Conservation (phyloP, 2,113 vertebrate species). For the Carassius auratus region DNA sequence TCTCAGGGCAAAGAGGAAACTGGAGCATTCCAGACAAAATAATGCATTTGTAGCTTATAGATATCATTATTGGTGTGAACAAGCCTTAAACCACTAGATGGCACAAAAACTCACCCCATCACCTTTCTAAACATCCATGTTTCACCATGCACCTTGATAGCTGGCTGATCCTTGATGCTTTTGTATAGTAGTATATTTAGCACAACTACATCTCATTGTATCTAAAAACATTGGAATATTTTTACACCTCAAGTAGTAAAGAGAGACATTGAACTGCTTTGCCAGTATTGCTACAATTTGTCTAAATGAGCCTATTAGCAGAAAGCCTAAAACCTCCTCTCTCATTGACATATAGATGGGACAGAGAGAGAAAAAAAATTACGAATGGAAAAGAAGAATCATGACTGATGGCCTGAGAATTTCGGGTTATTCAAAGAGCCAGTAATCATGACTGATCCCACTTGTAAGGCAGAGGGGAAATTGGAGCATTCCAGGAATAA, state of each 20-base stretch:
- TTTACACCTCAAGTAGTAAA: neutral
- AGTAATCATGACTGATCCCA: slow-evolving; percentile 25
- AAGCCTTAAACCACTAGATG: slow-evolving; percentile 9
- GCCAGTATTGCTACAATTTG: slow-evolving; percentile 13
- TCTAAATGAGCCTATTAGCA: slow-evolving; percentile 33
- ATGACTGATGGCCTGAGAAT: slow-evolving; percentile 33
- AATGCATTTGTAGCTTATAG: neutral
- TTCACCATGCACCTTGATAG: neutral
- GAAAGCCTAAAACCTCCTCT: slow-evolving; percentile 15
- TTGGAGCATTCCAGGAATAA: slow-evolving; percentile 45
- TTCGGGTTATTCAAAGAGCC: slow-evolving; percentile 37
- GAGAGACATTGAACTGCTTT: neutral
- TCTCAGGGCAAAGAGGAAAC: slow-evolving; percentile 36
- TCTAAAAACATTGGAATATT: neutral
- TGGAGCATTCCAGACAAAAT: slow-evolving; percentile 37
- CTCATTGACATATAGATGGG: slow-evolving; percentile 20
- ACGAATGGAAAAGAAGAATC: slow-evolving; percentile 29
- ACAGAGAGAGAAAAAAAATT: slow-evolving; percentile 6
- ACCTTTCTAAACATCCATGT: neutral
- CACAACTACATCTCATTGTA: neutral
- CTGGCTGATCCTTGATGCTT: neutral
- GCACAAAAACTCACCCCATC: neutral
- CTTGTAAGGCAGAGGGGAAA: slow-evolving; percentile 23
- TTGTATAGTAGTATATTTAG: neutral
- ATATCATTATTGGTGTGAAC: neutral